phyloP scores from a whole-genome alignment of 92 coral and sea anemone genomes.

The Scolanthus callimorphus region DNA sequence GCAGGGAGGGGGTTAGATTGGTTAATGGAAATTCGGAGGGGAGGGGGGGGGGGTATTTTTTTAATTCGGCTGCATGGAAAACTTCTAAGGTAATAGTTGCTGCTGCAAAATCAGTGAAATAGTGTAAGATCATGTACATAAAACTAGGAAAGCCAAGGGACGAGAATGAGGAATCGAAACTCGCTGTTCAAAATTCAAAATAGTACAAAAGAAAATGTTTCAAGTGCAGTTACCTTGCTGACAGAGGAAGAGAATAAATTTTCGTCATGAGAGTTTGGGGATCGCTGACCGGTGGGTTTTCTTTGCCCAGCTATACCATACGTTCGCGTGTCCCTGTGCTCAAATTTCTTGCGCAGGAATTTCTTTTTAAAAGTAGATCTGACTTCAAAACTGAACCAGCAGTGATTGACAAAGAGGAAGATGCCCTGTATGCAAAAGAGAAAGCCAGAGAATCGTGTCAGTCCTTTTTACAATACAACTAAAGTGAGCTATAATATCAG shows the following conservation, averaged over 20 bases:
- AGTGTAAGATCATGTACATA: not conserved
- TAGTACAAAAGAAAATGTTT: not conserved
- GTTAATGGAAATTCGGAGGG: too few relatives aligned
- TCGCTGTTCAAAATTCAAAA: not conserved
- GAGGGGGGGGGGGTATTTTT: too few relatives aligned
- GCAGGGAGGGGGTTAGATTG: too few relatives aligned
- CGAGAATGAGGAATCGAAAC: too few relatives aligned
- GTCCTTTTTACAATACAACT: too few relatives aligned
- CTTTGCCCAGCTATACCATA: conserved; percentile 11
- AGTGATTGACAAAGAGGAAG: conserved; percentile 66
- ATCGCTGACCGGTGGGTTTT: conserved; percentile 2
- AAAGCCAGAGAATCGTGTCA: too few relatives aligned
- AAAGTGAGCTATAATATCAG: too few relatives aligned
- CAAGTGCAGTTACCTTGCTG: conserved; percentile 42
- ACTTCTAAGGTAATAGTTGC: too few relatives aligned
- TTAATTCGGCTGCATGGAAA: too few relatives aligned
- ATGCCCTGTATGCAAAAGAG: too few relatives aligned
- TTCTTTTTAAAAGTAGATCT: conserved; percentile 39
- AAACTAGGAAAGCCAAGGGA: not conserved
- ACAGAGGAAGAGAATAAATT: conserved; percentile 58
- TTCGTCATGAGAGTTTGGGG: conserved; percentile 28
- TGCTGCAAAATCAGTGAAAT: too few relatives aligned
- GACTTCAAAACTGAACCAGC: conserved; percentile 55
- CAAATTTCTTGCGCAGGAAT: conserved; percentile 26
- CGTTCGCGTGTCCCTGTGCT: conserved; percentile 6